Base-by-base conservation (phyloP, 2,113 vertebrate genomes). In the Zapus hudsonius region DNA sequence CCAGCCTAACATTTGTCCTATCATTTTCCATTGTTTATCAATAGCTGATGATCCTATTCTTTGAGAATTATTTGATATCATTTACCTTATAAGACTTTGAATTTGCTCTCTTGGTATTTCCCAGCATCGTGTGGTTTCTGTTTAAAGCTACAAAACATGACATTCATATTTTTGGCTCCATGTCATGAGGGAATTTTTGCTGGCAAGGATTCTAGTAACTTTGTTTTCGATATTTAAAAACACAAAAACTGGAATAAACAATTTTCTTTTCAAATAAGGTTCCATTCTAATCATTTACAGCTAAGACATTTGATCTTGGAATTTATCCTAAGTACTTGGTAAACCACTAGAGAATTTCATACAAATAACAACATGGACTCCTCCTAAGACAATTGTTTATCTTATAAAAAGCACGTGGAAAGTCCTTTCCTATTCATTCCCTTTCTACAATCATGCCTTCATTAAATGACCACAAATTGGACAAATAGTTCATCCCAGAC, bases 101-200 rank as follows among this genome's bases (percentile, higher is more conserved):
- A 72, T 92, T 90, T 92, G 40, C 38, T 66, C 9, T 20, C 42
- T 52, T 31, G 31, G 59, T 76, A 88, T 93, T 84, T 69, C 90
- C 25, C 29, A n/a, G 52, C 31, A 85, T 94, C 69, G 76, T 74
- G 92, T 94, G 31, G 8, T 92, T 96, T 96, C 83, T 94, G 69
- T 86, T 83, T 93, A 95, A 84, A 88, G 92, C n/a, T 40, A n/a
- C n/a, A 89, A 95, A 85, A 63, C 29, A 79, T 90, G 64, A 74
- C 52, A 85, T 27, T 81, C 89, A 70, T 79, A 84, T 81, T 74
- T 94, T 52, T 38, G 82, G 22, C 25, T 93, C 25, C 16, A 86
- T 93, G 67, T 93, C 59, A 66, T 73, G 33, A 93, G 44, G 19
- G 3, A 38, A 72, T 83, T 92, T 94, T 83, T 88, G 75, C 57